phyloP scores from a whole-genome alignment of 2,113 vertebrate species.

The Conger conger region DNA sequence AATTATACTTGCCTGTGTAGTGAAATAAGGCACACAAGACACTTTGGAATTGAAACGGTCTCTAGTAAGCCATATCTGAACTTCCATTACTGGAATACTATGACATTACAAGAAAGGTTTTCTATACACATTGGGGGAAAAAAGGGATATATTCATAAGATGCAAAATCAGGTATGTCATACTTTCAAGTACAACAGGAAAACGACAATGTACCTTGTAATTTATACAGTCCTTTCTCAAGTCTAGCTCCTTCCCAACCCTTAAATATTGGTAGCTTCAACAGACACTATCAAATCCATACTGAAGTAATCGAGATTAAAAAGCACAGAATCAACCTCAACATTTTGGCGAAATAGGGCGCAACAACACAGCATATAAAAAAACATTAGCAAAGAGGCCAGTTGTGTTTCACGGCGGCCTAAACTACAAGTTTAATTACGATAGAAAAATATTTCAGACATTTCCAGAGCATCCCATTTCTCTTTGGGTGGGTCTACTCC shows the following conservation, averaged over 20 bases:
- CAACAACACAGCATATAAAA: not conserved
- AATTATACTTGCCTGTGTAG: not conserved
- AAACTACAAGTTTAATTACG: not conserved
- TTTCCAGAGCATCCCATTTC: not conserved
- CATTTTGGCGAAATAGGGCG: conserved; percentile 16
- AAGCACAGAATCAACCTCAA: not conserved
- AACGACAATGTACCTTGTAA: not conserved
- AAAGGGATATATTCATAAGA: not conserved
- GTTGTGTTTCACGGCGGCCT: not conserved
- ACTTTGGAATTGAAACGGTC: not conserved
- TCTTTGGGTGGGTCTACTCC: not conserved
- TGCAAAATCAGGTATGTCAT: conserved; percentile 1
- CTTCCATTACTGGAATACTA: not conserved
- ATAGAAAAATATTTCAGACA: not conserved
- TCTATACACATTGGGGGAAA: not conserved
- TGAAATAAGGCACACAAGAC: conserved; percentile 26
- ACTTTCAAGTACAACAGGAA: conserved; percentile 1
- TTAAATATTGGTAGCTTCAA: not conserved
- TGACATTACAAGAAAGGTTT: conserved; percentile 13
- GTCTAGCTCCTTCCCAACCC: not conserved
- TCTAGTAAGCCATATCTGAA: not conserved
- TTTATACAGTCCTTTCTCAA: not conserved
- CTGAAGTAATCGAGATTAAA: not conserved
- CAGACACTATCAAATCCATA: not conserved
- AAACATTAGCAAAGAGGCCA: not conserved